A percentile compares a stretch with the other conserved stretches of the same genome.
Conservation (phyloP, 2,797 vertebrate species). For the Nannoperca australis region DNA sequence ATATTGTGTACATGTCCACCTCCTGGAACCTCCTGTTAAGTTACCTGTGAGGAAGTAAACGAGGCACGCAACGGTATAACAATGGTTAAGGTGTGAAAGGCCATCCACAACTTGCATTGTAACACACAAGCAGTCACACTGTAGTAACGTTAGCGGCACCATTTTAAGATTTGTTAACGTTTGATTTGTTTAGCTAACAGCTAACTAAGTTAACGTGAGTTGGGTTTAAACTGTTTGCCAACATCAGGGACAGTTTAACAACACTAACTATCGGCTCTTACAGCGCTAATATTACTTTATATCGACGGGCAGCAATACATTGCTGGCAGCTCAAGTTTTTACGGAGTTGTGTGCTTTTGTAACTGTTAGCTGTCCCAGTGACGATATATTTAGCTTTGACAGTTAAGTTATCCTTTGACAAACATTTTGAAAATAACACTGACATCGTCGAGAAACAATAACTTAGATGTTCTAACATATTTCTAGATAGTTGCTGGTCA, state of each 20-base stretch:
- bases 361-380: neutral
- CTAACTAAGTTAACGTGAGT: neutral
- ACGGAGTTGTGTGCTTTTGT: conserved; percentile 8
- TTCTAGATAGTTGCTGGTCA: neutral
- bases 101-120: neutral
- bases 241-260: neutral
- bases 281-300: neutral
- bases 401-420: neutral
- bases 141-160: neutral
- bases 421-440: neutral
- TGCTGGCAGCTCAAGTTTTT: neutral
- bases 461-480: neutral
- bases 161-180: neutral
- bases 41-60: conserved; percentile 5
- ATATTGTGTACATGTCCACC: too few relatives aligned
- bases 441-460: conserved; percentile 4
- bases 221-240: neutral
- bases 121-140: neutral
- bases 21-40: neutral
- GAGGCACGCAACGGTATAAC: neutral
- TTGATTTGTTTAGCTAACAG: conserved; percentile 9
- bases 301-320: neutral
- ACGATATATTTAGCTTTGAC: conserved; percentile 42
- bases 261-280: neutral
- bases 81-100: neutral